These are phyloP conservation scores for Phacellophora camtschatica DNA, from an alignment of 30 jellyfish, hydroid and myxozoan genomes.

Conservation along the genomic window DNA sequence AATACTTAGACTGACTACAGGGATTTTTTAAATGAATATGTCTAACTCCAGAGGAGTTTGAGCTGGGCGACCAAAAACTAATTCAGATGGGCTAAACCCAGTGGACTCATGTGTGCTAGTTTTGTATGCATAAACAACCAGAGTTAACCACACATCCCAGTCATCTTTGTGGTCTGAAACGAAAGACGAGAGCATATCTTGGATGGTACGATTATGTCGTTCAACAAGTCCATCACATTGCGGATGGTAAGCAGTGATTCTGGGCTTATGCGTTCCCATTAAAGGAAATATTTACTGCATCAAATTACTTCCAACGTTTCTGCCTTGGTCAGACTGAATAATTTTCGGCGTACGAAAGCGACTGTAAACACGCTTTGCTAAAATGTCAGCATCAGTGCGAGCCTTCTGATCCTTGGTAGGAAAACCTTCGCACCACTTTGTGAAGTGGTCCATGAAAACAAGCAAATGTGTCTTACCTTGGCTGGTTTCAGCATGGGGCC, in stretches of 20 bases:
- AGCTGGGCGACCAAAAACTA: too few species aligned
- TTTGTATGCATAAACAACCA: neutral
- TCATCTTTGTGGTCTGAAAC: slow-evolving; percentile 8
- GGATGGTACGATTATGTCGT: too few species aligned
- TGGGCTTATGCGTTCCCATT: slow-evolving; percentile 17
- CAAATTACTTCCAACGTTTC: slow-evolving; percentile 3
- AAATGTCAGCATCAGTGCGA: slow-evolving; percentile 21
- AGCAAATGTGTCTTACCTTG: slow-evolving; percentile 30
- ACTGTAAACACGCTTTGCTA: neutral
- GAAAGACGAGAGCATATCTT: too few species aligned
- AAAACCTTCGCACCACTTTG: slow-evolving; percentile 33
- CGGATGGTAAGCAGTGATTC: too few species aligned
- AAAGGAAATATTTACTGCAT: slow-evolving; percentile 12
- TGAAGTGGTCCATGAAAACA: slow-evolving; percentile 33
- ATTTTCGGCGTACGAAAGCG: slow-evolving; percentile 19
- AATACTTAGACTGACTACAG: too few species aligned
- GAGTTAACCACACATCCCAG: slow-evolving; percentile 3
- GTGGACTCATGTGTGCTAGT: too few species aligned
- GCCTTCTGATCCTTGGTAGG: slow-evolving; percentile 8
- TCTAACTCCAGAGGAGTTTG: too few species aligned
- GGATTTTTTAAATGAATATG: too few species aligned
- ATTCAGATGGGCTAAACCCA: too few species aligned
- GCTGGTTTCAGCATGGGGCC: slow-evolving; percentile 45
- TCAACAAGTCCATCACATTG: too few species aligned
- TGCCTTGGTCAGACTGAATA: slow-evolving; percentile 36